These are phyloP conservation scores for Cryptophagus acutangulus DNA, from an alignment of 2,888 invertebrate species.

Conservation along the genomic window DNA sequence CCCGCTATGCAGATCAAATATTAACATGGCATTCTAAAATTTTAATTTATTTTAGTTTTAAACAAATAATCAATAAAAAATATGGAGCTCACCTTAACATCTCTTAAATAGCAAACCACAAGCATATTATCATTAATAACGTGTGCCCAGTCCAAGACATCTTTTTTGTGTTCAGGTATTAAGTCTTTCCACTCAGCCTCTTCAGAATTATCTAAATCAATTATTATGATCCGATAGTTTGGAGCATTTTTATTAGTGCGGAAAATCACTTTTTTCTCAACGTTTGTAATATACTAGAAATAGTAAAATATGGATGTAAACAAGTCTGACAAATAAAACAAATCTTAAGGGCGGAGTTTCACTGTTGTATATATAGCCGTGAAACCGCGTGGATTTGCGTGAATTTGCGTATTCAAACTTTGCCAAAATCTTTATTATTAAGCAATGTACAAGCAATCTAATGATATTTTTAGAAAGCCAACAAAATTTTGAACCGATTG, in stretches of 20 bases:
- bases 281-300: constrained; percentile 83
- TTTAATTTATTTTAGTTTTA: background rate
- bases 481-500: too few relatives aligned
- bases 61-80: background rate
- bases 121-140: constrained; percentile 83
- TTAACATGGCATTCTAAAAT: constrained; percentile 72
- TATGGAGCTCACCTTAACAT: constrained; percentile 74
- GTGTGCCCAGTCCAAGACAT: constrained; percentile 86
- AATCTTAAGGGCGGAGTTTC: too few relatives aligned
- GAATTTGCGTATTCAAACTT: too few relatives aligned
- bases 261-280: constrained; percentile 75
- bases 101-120: constrained; percentile 82
- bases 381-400: too few relatives aligned
- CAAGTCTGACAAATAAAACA: too few relatives aligned
- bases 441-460: too few relatives aligned
- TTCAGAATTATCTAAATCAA: constrained; percentile 68
- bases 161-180: constrained; percentile 74
- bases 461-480: too few relatives aligned
- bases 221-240: constrained; percentile 81
- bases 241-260: constrained; percentile 92
- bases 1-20: constrained; percentile 72
- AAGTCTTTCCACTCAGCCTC: constrained; percentile 79
- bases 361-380: too few relatives aligned
- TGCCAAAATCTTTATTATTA: too few relatives aligned
- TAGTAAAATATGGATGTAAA: too few relatives aligned